Evolutionary conservation across 2,113 vertebrate genomes (phyloP).

Genomic region (Siniperca knerii): DNA sequence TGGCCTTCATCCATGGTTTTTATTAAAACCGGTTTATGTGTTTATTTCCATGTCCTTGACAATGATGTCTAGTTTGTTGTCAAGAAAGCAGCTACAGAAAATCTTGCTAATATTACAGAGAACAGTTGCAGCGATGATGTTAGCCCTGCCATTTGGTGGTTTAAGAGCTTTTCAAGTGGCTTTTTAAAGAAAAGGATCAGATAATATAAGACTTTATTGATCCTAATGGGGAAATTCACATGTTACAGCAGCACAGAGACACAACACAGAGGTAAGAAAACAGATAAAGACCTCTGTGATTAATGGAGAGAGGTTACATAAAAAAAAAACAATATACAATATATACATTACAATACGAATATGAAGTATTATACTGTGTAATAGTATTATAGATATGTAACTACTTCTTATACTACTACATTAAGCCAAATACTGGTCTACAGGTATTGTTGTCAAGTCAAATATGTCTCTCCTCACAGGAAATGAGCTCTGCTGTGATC

Average conservation of each 20-base stretch:
- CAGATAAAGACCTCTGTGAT: background rate
- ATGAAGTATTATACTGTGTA: background rate
- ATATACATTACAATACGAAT: background rate
- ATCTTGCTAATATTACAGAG: background rate
- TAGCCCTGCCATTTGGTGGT: background rate
- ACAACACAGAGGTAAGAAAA: background rate
- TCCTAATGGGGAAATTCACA: background rate
- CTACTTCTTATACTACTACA: background rate
- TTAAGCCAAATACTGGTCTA: background rate
- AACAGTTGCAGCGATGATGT: background rate
- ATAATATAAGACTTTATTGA: background rate
- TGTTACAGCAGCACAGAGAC: background rate
- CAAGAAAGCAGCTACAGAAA: background rate
- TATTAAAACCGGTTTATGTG: background rate
- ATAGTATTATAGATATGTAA: background rate
- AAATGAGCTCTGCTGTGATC: constrained; percentile 88
- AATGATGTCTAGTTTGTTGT: background rate
- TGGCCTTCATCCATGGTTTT: background rate
- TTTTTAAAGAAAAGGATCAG: background rate
- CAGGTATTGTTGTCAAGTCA: background rate
- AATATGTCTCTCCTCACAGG: constrained; percentile 73
- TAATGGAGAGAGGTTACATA: background rate
- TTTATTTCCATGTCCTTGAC: background rate
- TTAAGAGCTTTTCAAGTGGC: background rate
- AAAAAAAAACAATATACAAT: background rate